Percentiles rank a stretch among this genome's conserved stretches.
These are phyloP conservation scores for Pungitius pungitius DNA, from an alignment of 2,113 vertebrate genomes.

Conservation along the genomic window DNA sequence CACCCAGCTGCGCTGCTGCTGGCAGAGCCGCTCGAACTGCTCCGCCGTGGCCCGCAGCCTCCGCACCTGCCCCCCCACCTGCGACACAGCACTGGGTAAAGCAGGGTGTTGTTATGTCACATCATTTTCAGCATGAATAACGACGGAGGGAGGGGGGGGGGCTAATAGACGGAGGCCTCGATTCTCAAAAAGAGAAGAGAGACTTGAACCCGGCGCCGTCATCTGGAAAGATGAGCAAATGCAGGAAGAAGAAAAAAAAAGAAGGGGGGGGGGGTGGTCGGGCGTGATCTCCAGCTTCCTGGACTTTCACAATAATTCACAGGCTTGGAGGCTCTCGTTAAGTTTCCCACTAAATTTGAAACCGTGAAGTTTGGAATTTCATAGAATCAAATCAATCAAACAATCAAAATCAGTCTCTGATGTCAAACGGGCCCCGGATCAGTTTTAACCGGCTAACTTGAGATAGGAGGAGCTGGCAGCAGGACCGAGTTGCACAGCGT, in stretches of 20 bases:
- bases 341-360: constrained; percentile 28
- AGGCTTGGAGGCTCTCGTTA: constrained; percentile 36
- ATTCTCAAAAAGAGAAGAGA: constrained; percentile 4
- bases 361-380: constrained; percentile 47
- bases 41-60: constrained; percentile 76
- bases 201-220: neutral
- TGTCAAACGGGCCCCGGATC: constrained; percentile 26
- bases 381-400: constrained; percentile 25
- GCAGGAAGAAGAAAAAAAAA: neutral
- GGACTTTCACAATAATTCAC: constrained; percentile 23
- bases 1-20: constrained; percentile 81
- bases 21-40: constrained; percentile 81
- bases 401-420: constrained; percentile 21
- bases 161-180: no score
- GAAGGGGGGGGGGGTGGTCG: no score
- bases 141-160: no score
- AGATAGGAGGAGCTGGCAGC: constrained; percentile 21
- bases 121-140: neutral
- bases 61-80: constrained; percentile 63
- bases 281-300: neutral
- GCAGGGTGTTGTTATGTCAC: constrained; percentile 3
- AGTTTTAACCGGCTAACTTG: constrained; percentile 21
- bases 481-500: neutral
- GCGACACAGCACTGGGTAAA: constrained; percentile 10
- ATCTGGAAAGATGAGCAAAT: constrained; percentile 31